Percentiles rank a stretch among this genome's conserved stretches.
Evolutionary conservation across 2,888 invertebrate genomes (phyloP).

Genomic region (Polyploca ridens): DNA sequence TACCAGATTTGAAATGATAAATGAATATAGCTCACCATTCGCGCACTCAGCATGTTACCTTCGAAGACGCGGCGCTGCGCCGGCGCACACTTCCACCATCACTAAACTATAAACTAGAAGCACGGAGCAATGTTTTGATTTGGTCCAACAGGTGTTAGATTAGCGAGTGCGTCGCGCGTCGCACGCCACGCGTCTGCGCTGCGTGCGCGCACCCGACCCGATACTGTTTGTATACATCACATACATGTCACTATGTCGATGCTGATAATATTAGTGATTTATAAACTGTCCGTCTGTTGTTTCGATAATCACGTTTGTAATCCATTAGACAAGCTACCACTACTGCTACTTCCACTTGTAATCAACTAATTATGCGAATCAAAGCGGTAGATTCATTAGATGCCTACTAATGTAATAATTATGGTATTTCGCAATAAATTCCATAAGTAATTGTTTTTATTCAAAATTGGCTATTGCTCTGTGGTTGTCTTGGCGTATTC

Average conservation of each 20-base stretch:
- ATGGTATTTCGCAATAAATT: background rate
- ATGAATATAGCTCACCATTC: background rate
- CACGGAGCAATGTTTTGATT: conserved; percentile 3
- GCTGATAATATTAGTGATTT: background rate
- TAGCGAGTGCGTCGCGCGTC: conserved; percentile 20
- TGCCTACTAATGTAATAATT: background rate
- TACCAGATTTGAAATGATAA: background rate
- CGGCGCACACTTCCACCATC: conserved; percentile 4
- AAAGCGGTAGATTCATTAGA: no score
- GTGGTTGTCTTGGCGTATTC: background rate
- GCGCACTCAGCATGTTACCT: background rate
- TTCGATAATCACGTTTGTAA: background rate
- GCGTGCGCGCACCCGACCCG: background rate
- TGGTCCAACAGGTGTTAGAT: background rate
- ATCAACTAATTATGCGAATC: no score
- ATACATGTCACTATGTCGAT: background rate
- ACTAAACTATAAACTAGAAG: conserved; percentile 1
- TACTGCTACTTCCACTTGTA: no score
- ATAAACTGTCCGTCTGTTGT: conserved; percentile 2
- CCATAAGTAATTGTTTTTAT: background rate
- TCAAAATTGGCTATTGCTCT: background rate
- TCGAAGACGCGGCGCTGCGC: background rate
- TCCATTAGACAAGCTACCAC: background rate
- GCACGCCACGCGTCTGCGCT: conserved; percentile 15
- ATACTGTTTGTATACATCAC: background rate